Evolutionary conservation across 2,113 vertebrate species (phyloP).

Genomic region (Atractosteus spatula): DNA sequence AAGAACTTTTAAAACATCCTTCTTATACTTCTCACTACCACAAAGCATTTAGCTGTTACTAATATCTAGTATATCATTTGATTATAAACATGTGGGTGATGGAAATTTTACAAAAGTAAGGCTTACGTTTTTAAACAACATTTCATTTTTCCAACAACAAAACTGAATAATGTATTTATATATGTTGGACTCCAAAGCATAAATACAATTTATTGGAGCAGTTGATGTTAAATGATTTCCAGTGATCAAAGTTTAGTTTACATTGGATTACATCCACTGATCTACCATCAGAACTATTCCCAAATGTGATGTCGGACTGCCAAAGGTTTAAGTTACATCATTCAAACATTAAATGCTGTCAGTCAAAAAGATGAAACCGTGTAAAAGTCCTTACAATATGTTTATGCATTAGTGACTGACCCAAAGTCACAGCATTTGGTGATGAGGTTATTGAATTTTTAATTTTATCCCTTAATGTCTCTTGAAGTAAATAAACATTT

Average conservation of each 20-base stretch:
- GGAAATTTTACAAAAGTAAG: background rate
- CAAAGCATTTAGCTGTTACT: background rate
- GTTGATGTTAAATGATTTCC: constrained; percentile 50
- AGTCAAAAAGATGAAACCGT: constrained; percentile 58
- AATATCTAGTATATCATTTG: background rate
- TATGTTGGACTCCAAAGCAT: constrained; percentile 29
- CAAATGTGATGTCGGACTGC: constrained; percentile 44
- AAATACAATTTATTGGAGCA: constrained; percentile 49
- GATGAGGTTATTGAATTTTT: constrained; percentile 38
- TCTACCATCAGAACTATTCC: constrained; percentile 46
- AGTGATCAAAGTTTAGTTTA: constrained; percentile 48
- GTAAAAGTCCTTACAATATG: constrained; percentile 58
- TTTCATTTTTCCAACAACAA: constrained; percentile 3
- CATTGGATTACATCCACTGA: constrained; percentile 48
- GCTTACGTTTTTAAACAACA: background rate
- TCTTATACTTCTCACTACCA: constrained; percentile 36
- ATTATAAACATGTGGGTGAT: constrained; percentile 4
- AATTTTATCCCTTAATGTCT: constrained; percentile 43
- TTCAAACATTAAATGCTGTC: constrained; percentile 55
- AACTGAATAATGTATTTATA: constrained; percentile 11
- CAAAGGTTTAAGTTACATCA: constrained; percentile 40
- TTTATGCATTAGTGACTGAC: constrained; percentile 50
- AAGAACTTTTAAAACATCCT: constrained; percentile 12
- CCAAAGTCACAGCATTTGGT: constrained; percentile 52
- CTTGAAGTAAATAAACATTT: constrained; percentile 52